Base-by-base conservation (phyloP, 2,888 invertebrate species). In the Aporophyla nigra region DNA sequence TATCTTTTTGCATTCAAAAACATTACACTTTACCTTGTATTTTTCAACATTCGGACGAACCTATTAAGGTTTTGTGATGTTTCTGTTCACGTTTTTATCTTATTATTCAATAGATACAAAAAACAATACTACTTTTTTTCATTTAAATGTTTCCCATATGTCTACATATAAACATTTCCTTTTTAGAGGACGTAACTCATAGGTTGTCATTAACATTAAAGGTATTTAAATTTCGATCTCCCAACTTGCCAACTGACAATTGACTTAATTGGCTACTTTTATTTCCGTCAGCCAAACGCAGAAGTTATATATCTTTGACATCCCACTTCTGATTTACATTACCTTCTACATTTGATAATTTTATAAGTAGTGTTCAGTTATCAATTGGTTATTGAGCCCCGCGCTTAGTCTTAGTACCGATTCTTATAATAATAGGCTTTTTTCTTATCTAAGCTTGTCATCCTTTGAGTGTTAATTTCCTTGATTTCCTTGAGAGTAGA, bases 321-420 rank as follows among this genome's bases (percentile, higher is more conserved):
- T 43, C 27, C 5, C 0, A 27, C 49, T 21, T 21, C 2, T 10
- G 21, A 49, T 24, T 56, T 21, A 40, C 2, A n/a, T 24, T 33
- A 49, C 33, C 10, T 73, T 58, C 7, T 21, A 27, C 24, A 7
- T 40, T 74, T 49, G 40, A 73, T 9, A 33, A 71, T 46, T 59
- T 43, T 43, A 19, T 9, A 2, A 75, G 6, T 27, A 43, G 16
- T 43, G 51, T 51, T 62, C 33, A 76, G 53, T 76, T 33, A 53
- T 59, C 61, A 46, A 76, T 21, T 53, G n/a, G 6, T 24, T 14
- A 53, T 61, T 46, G 61, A 9, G 10, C 10, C 51, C 12, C 27
- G 61, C 7, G 19, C 33, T 76, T 62, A 33, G 10, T 61, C n/a
- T 46, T 10, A 21, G 6, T 54, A 10, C 3, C 27, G 9, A 58